Evolutionary conservation across 2,888 invertebrate genomes (phyloP), one percentile per base, ranked within the genome.

Genomic region (Synergus japonicus): DNA sequence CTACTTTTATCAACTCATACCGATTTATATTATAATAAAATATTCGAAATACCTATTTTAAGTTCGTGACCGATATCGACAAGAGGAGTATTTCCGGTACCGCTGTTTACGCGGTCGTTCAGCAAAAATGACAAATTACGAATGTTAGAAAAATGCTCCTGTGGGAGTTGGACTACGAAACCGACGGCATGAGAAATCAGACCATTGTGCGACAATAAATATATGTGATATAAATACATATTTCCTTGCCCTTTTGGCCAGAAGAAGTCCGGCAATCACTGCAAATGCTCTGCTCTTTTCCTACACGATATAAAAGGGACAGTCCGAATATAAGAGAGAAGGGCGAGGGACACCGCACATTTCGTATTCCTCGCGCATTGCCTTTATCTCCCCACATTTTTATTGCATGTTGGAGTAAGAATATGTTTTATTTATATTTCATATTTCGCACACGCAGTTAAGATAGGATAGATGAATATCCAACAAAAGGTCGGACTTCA

Each of bases 371-470:
- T 90, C 87, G 87, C 89, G 89, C 91, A 90, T 89, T 87, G 86
- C 87, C 89, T 89, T 89, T 90, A 89, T 91, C 90, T 90, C 87
- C 87, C 89, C 87, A 87, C 89, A 90, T 91, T 90, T 90, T 89
- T 90, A 89, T 90, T 87, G 87, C 90, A 88, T 87, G 87, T 88
- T 85, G 83, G 83, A 87, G 87, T 82, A 88, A 87, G 90, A 90
- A 91, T 91, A 91, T 90, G 90, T 92, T 91, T 91, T 92, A 92
- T 91, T 92, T 91, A 91, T 91, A 91, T 90, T 92, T 91, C 91
- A 91, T 92, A 91, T 91, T 92, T 91, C 85, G 87, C 83, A 83
- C 87, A 85, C 85, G 86, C 84, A 85, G 84, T 82, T 84, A 82
- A 84, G 86, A 85, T 86, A 87, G 84, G 82, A 81, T 81, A 82